These are phyloP conservation scores for Hyposoter dolosus DNA, from an alignment of 2,888 invertebrate species.

Conservation along the genomic window DNA sequence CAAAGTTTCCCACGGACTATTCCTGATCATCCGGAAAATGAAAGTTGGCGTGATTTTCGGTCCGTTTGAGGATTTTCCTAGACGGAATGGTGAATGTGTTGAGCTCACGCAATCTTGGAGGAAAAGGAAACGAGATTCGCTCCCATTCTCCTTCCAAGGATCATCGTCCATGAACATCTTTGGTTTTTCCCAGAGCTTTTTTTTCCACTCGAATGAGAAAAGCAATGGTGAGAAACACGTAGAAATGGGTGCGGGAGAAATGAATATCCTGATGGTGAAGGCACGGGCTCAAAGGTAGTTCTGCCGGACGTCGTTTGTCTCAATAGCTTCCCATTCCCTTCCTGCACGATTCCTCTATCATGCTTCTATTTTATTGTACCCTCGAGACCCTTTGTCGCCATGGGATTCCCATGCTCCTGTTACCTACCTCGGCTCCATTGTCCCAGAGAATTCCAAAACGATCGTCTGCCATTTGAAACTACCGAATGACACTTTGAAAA, in stretches of 20 bases:
- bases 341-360: slow-evolving; percentile 16
- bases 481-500: slow-evolving; percentile 3
- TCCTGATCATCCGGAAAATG: background rate
- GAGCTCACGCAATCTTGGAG: background rate
- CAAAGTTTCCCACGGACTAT: background rate
- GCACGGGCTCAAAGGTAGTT: slow-evolving; percentile 45
- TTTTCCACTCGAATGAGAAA: slow-evolving; percentile 11
- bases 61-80: background rate
- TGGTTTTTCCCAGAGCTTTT: slow-evolving; percentile 11
- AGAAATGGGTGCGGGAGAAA: background rate
- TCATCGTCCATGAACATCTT: background rate
- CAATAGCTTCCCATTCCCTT: slow-evolving; percentile 55
- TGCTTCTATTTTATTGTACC: slow-evolving; percentile 42
- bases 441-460: slow-evolving; percentile 9
- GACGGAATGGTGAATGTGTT: background rate
- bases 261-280: slow-evolving; percentile 16
- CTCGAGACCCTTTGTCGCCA: slow-evolving; percentile 51
- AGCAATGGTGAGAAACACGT: background rate
- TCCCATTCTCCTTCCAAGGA: background rate
- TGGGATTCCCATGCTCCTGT: slow-evolving; percentile 40
- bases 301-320: slow-evolving; percentile 56
- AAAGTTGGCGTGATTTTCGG: background rate
- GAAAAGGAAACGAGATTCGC: background rate
- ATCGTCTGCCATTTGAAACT: slow-evolving; percentile 11
- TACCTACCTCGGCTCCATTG: slow-evolving; percentile 15